These are phyloP conservation scores for Plagiodera versicolora DNA, from an alignment of 2,888 invertebrate genomes.

Conservation along the genomic window DNA sequence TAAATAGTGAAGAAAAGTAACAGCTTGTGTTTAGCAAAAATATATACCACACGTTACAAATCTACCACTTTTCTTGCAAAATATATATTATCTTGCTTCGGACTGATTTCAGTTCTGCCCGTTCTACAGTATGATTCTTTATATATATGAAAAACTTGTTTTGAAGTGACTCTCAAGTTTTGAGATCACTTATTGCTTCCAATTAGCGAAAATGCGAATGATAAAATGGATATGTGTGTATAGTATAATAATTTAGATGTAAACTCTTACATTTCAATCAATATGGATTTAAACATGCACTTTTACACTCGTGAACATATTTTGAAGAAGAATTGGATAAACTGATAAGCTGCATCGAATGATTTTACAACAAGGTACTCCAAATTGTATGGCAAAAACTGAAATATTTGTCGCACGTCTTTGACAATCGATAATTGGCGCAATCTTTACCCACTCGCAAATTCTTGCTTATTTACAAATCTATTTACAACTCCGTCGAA, in stretches of 20 bases:
- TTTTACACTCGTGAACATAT: not conserved
- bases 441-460: constrained; percentile 1
- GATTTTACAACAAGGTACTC: not conserved
- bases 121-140: constrained; percentile 3
- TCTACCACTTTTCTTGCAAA: constrained; percentile 39
- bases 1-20: constrained; percentile 35
- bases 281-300: not conserved
- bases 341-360: not conserved
- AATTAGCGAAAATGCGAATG: not conserved
- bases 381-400: not conserved
- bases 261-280: not conserved
- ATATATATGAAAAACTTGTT: not conserved
- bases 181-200: not conserved
- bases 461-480: constrained; percentile 30
- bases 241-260: constrained; percentile 5
- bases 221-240: not conserved
- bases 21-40: constrained; percentile 40
- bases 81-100: constrained; percentile 36
- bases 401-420: constrained; percentile 1
- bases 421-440: constrained; percentile 2
- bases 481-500: constrained; percentile 30
- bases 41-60: constrained; percentile 38
- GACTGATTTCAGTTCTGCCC: constrained; percentile 16
- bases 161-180: not conserved
- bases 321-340: not conserved